These are phyloP conservation scores for Stegodyphus mimosarum DNA, from an alignment of 1,140 invertebrate species.

Conservation along the genomic window DNA sequence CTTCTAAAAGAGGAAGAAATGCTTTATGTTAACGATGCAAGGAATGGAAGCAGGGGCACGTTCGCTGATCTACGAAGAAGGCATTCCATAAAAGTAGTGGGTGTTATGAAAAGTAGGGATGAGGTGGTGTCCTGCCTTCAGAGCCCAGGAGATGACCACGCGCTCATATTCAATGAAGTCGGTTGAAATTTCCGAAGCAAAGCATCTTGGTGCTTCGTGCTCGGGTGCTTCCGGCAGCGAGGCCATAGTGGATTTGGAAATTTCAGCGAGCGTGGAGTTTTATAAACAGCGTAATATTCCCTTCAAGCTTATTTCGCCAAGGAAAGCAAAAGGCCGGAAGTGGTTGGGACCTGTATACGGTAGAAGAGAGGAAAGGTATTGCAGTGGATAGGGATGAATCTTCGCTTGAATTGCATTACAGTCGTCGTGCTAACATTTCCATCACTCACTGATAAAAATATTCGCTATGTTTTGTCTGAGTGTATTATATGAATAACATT, in stretches of 20 bases:
- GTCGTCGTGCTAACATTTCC: too few species aligned
- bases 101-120: background rate
- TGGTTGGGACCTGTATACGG: too few species aligned
- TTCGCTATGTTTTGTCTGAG: too few species aligned
- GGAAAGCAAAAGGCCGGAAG: too few species aligned
- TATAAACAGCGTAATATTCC: too few species aligned
- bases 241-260: background rate
- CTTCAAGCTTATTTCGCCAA: too few species aligned
- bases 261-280: too few species aligned
- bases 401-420: too few species aligned
- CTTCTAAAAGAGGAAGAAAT: background rate
- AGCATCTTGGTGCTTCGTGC: background rate
- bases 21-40: slow-evolving; percentile 5
- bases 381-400: too few species aligned
- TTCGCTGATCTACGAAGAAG: background rate
- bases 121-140: background rate
- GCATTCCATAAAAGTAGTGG: background rate
- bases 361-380: too few species aligned
- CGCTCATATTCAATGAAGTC: background rate
- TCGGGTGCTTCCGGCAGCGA: background rate
- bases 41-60: background rate
- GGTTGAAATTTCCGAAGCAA: slow-evolving; percentile 1
- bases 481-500: too few species aligned
- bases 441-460: too few species aligned
- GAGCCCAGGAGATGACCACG: background rate